Conservation (phyloP, 2,888 invertebrate species). For the Microplitis deprimator region DNA sequence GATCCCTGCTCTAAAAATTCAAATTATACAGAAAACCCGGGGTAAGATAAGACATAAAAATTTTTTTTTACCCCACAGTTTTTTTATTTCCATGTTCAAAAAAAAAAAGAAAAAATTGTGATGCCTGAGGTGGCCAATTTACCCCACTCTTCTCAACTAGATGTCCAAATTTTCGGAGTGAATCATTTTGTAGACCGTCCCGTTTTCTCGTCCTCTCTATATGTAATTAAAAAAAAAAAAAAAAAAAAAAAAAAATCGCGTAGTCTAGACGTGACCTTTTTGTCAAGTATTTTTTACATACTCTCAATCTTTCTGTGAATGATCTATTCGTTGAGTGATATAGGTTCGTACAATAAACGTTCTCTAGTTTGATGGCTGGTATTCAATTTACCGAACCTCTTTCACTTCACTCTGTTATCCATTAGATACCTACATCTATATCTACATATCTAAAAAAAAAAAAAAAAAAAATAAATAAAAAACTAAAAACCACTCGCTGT, state of each 20-base stretch:
- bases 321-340: constrained; percentile 18
- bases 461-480: too few relatives aligned
- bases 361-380: constrained; percentile 35
- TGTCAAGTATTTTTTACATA: constrained; percentile 17
- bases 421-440: constrained; percentile 6
- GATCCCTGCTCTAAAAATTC: too few relatives aligned
- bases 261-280: constrained; percentile 21
- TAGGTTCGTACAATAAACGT: constrained; percentile 27
- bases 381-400: constrained; percentile 40
- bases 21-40: too few relatives aligned
- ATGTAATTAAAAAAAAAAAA: neutral
- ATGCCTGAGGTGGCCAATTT: too few relatives aligned
- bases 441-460: neutral
- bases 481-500: too few relatives aligned
- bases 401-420: neutral
- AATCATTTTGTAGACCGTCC: too few relatives aligned
- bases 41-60: too few relatives aligned
- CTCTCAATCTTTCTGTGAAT: constrained; percentile 28
- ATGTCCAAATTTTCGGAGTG: too few relatives aligned
- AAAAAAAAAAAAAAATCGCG: neutral
- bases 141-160: too few relatives aligned
- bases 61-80: too few relatives aligned
- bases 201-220: neutral
- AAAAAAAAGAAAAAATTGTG: too few relatives aligned
- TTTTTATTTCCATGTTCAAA: too few relatives aligned